Evolutionary conservation across 2,888 invertebrate species (phyloP).

Genomic region (Hylaea fasciaria): DNA sequence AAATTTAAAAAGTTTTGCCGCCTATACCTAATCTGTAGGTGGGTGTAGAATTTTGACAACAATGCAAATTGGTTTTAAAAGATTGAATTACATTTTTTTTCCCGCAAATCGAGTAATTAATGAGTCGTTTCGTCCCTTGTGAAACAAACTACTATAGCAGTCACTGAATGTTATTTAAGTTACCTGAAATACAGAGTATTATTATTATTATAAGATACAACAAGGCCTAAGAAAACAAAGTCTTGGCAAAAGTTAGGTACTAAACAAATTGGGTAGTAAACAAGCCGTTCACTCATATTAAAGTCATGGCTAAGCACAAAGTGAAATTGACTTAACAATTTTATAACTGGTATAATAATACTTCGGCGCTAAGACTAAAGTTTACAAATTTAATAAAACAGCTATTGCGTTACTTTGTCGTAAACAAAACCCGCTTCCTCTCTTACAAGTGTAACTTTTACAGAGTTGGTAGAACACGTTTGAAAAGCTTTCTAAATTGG

Average conservation of each 20-base stretch:
- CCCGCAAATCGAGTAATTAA: too few species aligned
- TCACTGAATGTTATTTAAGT: too few species aligned
- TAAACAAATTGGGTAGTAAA: slow-evolving; percentile 22
- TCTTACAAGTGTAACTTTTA: slow-evolving; percentile 28
- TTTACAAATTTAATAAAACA: slow-evolving; percentile 37
- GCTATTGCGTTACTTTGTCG: slow-evolving; percentile 19
- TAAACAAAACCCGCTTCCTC: slow-evolving; percentile 14
- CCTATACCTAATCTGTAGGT: too few species aligned
- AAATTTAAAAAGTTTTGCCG: too few species aligned
- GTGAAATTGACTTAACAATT: slow-evolving; percentile 29
- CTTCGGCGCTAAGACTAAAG: slow-evolving; percentile 25
- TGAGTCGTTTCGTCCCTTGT: too few species aligned
- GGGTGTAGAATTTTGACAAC: too few species aligned
- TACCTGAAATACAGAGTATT: too few species aligned
- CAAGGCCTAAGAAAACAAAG: neutral
- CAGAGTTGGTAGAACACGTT: slow-evolving; percentile 20
- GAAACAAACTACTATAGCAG: too few species aligned
- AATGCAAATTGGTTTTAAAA: too few species aligned
- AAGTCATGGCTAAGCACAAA: slow-evolving; percentile 20
- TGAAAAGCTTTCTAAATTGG: neutral
- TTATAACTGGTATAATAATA: slow-evolving; percentile 31
- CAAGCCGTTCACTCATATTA: slow-evolving; percentile 19
- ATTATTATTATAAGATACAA: too few species aligned
- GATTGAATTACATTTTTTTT: too few species aligned
- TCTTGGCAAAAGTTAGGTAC: slow-evolving; percentile 10